A percentile compares a stretch with the other conserved stretches of the same genome.
Conservation (phyloP, 2,113 vertebrate species). For the Apeltes quadracus region DNA sequence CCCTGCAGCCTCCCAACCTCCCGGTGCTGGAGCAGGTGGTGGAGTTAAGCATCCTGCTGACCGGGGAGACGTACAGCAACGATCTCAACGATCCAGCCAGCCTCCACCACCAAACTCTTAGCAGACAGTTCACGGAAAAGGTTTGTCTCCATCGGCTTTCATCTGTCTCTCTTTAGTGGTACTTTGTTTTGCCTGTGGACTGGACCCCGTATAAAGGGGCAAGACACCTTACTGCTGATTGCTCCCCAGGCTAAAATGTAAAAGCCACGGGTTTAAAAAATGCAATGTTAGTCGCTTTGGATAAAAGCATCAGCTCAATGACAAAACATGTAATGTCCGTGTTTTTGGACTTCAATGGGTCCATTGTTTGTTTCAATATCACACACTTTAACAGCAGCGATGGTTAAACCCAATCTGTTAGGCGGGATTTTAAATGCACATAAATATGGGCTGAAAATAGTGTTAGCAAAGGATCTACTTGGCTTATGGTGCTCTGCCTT, state of each 20-base stretch:
- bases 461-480: conserved; percentile 31
- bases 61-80: conserved; percentile 80
- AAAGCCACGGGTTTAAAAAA: no score
- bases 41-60: conserved; percentile 86
- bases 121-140: conserved; percentile 84
- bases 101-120: conserved; percentile 75
- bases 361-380: conserved; percentile 45
- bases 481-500: neutral
- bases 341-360: conserved; percentile 43
- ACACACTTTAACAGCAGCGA: conserved; percentile 14
- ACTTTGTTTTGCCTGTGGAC: conserved; percentile 1
- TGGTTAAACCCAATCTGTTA: conserved; percentile 21
- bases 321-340: no score
- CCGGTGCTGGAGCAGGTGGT: conserved; percentile 83
- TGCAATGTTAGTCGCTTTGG: no score
- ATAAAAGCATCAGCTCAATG: no score
- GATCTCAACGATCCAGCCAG: conserved; percentile 82
- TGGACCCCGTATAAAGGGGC: no score
- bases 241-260: no score
- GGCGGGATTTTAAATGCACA: conserved; percentile 19
- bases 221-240: no score
- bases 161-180: neutral
- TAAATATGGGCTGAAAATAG: conserved; percentile 13
- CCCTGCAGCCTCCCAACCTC: conserved; percentile 60
- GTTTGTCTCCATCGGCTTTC: conserved; percentile 62